A percentile compares a stretch with the other conserved stretches of the same genome.
phyloP scores from a whole-genome alignment of 2,113 vertebrate species.

The Siniperca chuatsi region DNA sequence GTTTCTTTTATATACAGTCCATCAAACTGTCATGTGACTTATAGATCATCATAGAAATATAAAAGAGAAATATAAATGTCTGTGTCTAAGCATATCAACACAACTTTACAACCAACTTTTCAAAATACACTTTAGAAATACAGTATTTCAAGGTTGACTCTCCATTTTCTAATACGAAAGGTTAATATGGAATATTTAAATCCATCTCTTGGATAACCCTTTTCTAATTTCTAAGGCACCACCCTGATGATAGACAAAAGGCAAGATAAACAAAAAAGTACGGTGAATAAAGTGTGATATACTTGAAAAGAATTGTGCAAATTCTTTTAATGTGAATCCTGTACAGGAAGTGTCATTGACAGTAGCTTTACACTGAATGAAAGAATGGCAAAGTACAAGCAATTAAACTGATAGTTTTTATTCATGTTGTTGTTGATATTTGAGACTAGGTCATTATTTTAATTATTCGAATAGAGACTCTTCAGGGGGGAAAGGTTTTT shows the following conservation, averaged over 20 bases:
- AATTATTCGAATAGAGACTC: neutral
- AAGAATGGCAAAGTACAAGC: neutral
- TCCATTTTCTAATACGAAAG: neutral
- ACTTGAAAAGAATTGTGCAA: neutral
- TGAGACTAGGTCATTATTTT: neutral
- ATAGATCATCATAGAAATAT: too few relatives aligned
- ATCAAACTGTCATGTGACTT: too few relatives aligned
- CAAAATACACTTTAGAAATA: neutral
- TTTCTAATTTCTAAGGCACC: neutral
- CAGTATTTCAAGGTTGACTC: neutral
- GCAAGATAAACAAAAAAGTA: too few relatives aligned
- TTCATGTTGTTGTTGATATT: neutral
- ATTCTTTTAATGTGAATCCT: neutral
- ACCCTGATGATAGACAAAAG: neutral
- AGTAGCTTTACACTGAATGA: neutral
- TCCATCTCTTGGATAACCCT: neutral
- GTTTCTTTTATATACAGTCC: too few relatives aligned
- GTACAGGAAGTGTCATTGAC: neutral
- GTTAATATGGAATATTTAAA: neutral
- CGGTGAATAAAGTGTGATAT: neutral
- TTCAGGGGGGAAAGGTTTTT: neutral
- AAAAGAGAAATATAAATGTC: too few relatives aligned
- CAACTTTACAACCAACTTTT: neutral
- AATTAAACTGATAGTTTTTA: neutral
- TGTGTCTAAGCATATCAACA: too few relatives aligned